A percentile compares a stretch with the other conserved stretches of the same genome.
Conservation (phyloP, 2,113 vertebrate genomes). For the Glaucidium brasilianum region DNA sequence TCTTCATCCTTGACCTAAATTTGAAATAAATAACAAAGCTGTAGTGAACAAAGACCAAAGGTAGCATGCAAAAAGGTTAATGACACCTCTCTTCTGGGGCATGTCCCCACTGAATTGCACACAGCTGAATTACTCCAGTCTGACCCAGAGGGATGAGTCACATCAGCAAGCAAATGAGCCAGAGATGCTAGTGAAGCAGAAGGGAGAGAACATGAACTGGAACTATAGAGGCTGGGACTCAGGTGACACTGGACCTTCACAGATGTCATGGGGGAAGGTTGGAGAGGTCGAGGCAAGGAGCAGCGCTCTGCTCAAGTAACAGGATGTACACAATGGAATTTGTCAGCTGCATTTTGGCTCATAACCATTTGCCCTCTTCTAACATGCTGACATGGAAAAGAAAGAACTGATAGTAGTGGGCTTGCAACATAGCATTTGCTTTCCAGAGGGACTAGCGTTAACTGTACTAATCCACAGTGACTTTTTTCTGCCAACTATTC, state of each 20-base stretch:
- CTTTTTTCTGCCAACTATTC: not conserved
- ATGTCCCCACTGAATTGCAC: accelerated
- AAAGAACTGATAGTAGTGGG: not conserved
- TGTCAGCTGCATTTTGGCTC: not conserved
- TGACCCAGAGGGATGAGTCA: not conserved
- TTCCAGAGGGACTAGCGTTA: not conserved
- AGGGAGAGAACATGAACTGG: not conserved
- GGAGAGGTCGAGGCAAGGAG: not conserved
- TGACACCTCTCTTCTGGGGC: not conserved
- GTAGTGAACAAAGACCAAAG: not conserved
- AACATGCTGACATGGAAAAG: not conserved
- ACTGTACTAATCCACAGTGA: not conserved
- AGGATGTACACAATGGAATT: accelerated
- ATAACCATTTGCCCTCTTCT: not conserved
- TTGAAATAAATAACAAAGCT: not conserved
- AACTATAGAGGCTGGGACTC: not conserved
- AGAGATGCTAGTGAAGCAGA: not conserved
- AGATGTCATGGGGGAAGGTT: not conserved
- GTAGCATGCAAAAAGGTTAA: not conserved
- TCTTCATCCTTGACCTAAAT: not conserved
- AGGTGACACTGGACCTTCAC: not conserved
- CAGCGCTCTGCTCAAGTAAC: not conserved
- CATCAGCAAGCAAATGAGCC: not conserved
- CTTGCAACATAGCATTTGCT: not conserved
- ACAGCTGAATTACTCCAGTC: not conserved